Conservation (phyloP, 2,888 invertebrate species). For the Xestia ashworthii region DNA sequence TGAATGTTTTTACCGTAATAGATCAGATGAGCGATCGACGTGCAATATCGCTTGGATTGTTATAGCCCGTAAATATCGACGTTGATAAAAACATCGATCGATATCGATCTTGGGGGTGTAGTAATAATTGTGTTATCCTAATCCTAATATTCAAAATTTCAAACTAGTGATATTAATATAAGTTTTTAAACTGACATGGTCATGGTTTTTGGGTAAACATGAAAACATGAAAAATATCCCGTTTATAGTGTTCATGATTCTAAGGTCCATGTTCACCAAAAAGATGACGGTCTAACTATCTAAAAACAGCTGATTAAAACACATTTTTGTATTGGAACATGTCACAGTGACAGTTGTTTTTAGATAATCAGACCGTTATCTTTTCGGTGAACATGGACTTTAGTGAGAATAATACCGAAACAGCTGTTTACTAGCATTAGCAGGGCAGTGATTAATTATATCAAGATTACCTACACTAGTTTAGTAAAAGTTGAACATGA, state of each 20-base stretch:
- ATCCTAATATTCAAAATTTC: slow-evolving; percentile 17
- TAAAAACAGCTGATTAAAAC: too few relatives aligned
- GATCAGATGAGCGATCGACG: neutral
- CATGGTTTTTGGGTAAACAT: too few relatives aligned
- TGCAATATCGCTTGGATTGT: neutral
- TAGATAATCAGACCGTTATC: too few relatives aligned
- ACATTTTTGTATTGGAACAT: too few relatives aligned
- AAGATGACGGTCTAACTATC: too few relatives aligned
- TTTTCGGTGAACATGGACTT: too few relatives aligned
- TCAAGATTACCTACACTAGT: neutral
- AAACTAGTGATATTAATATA: slow-evolving; percentile 1
- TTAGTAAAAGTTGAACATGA: slow-evolving; percentile 25
- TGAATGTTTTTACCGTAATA: neutral
- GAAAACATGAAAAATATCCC: too few relatives aligned
- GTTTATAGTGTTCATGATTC: too few relatives aligned
- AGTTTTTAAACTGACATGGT: too few relatives aligned
- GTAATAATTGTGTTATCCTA: slow-evolving; percentile 5
- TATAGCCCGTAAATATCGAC: neutral
- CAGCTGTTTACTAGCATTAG: slow-evolving; percentile 1
- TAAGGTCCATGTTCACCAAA: too few relatives aligned
- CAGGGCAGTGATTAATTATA: neutral
- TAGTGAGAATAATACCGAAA: slow-evolving; percentile 8
- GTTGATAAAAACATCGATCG: neutral
- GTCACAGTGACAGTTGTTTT: too few relatives aligned
- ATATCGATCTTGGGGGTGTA: neutral